Conservation (phyloP, 2,113 vertebrate species). For the Chamaea fasciata region DNA sequence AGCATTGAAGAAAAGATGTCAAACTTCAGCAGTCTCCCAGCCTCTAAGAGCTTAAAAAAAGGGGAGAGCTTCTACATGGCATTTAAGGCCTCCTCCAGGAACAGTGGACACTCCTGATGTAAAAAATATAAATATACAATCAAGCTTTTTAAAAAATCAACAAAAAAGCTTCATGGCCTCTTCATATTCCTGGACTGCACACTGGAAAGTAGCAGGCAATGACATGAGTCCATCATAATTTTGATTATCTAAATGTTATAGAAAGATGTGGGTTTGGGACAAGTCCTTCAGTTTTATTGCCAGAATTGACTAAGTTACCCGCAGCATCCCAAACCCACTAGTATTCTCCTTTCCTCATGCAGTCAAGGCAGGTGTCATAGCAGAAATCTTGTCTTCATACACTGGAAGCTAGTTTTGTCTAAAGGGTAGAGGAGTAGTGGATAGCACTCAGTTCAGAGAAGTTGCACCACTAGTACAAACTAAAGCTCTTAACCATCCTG, state of each 20-base stretch:
- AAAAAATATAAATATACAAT: slow-evolving; percentile 30
- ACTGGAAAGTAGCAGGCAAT: background rate
- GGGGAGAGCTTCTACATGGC: background rate
- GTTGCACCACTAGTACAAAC: slow-evolving; percentile 18
- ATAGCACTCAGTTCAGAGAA: background rate
- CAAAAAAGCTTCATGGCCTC: background rate
- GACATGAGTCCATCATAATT: background rate
- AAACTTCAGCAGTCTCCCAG: background rate
- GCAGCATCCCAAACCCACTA: background rate
- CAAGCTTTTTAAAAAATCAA: background rate
- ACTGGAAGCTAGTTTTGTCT: background rate
- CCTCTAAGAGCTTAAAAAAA: background rate
- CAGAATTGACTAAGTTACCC: background rate
- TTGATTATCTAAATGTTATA: background rate
- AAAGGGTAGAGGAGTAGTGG: background rate
- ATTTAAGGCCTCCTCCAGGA: slow-evolving; percentile 15
- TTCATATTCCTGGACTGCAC: background rate
- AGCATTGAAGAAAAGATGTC: background rate
- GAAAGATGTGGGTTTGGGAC: background rate
- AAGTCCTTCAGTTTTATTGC: slow-evolving; percentile 3
- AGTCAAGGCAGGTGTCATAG: background rate
- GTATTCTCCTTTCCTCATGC: background rate
- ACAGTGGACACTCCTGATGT: background rate
- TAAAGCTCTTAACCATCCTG: slow-evolving; percentile 22
- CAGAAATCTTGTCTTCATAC: background rate